phyloP scores from a whole-genome alignment of 1,140 invertebrate genomes.

The Zaprionus davidi region DNA sequence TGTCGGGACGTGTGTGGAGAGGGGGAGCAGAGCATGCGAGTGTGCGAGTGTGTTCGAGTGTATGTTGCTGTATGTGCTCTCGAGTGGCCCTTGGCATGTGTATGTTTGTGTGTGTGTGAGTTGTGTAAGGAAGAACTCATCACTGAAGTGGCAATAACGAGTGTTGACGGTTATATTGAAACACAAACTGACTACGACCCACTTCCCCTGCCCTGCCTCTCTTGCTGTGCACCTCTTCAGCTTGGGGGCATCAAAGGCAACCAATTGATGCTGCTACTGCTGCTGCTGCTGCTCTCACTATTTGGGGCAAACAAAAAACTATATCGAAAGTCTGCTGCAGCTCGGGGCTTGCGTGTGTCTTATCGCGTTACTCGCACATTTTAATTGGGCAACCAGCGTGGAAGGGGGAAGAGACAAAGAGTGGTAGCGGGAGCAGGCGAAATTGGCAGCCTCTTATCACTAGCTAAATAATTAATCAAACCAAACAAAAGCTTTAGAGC shows the following conservation, averaged over 20 bases:
- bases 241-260: slow-evolving; percentile 33
- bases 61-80: slow-evolving; percentile 35
- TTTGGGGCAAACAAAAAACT: slow-evolving; percentile 31
- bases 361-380: slow-evolving; percentile 34
- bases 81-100: slow-evolving; percentile 38
- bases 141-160: slow-evolving; percentile 73
- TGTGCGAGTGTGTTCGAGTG: slow-evolving; percentile 1
- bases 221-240: neutral
- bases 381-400: slow-evolving; percentile 41
- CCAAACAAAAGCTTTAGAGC: slow-evolving; percentile 57
- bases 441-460: slow-evolving; percentile 46
- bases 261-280: slow-evolving; percentile 29
- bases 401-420: neutral
- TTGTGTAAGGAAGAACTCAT: slow-evolving; percentile 44
- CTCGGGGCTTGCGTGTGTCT: slow-evolving; percentile 42
- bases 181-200: slow-evolving; percentile 36
- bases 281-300: slow-evolving; percentile 15
- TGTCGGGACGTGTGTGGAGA: neutral
- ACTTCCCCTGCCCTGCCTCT: neutral
- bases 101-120: slow-evolving; percentile 25
- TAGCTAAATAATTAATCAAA: slow-evolving; percentile 78
- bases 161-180: slow-evolving; percentile 62
- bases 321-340: slow-evolving; percentile 21
- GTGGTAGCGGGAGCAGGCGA: no score
- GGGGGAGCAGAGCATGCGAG: neutral